Conservation (phyloP, 2,888 invertebrate species). For the Drosophila macrospina region DNA sequence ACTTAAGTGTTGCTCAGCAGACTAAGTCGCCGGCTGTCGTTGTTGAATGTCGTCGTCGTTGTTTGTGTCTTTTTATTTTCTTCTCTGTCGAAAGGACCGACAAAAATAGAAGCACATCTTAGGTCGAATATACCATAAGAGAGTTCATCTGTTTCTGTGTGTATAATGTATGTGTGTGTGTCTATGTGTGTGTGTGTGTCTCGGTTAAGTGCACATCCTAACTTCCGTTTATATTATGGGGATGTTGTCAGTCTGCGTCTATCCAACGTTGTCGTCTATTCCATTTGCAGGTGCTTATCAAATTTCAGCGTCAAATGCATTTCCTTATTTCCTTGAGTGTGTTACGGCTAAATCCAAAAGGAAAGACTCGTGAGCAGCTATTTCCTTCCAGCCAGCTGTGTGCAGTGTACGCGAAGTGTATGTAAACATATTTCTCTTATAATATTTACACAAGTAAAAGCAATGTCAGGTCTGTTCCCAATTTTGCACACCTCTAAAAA, state of each 20-base stretch:
- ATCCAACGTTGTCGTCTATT: slow-evolving; percentile 17
- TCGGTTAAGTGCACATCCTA: slow-evolving; percentile 48
- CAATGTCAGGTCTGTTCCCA: slow-evolving; percentile 12
- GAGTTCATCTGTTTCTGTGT: background rate
- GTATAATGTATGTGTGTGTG: background rate
- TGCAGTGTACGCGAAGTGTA: background rate
- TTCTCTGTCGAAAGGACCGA: slow-evolving; percentile 26
- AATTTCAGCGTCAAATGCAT: slow-evolving; percentile 49
- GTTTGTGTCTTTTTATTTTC: slow-evolving; percentile 28
- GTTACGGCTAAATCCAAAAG: slow-evolving; percentile 13
- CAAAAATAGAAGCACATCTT: slow-evolving; percentile 34
- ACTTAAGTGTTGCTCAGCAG: slow-evolving; percentile 37
- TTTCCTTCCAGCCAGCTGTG: slow-evolving; percentile 30
- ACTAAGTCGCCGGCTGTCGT: slow-evolving; percentile 5
- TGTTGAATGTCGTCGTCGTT: background rate
- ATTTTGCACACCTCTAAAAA: slow-evolving; percentile 15
- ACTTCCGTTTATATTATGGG: slow-evolving; percentile 41
- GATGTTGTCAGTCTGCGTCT: slow-evolving; percentile 13
- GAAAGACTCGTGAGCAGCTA: slow-evolving; percentile 22
- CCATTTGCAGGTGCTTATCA: slow-evolving; percentile 45
- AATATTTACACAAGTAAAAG: slow-evolving; percentile 17
- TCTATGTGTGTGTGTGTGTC: slow-evolving; percentile 6
- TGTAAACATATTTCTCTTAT: slow-evolving; percentile 22
- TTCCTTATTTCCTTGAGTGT: slow-evolving; percentile 31
- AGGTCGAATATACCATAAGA: slow-evolving; percentile 15